Conservation (phyloP, 2,888 invertebrate genomes). For the Lithophane leautieri region DNA sequence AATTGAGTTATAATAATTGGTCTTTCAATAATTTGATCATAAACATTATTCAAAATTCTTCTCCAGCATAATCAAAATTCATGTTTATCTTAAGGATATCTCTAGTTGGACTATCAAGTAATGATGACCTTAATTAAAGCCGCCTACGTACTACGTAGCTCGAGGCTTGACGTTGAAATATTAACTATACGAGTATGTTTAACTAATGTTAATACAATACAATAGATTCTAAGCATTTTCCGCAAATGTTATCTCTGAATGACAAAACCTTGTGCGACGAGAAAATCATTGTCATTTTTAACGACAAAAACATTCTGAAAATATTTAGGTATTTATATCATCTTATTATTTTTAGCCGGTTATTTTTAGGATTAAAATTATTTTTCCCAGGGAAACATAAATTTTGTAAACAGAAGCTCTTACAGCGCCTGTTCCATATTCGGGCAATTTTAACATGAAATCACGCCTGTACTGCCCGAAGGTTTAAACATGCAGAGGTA, state of each 20-base stretch:
- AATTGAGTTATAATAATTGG: no score
- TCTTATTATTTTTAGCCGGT: not conserved
- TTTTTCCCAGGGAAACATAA: not conserved
- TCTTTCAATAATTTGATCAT: not conserved
- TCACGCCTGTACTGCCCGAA: no score
- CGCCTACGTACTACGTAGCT: slow-evolving; percentile 48
- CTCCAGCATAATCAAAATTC: slow-evolving; percentile 30
- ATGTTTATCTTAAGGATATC: slow-evolving; percentile 42
- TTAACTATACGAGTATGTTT: slow-evolving; percentile 26
- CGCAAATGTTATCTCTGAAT: slow-evolving; percentile 45
- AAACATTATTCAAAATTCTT: not conserved
- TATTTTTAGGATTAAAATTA: not conserved
- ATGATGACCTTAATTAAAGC: slow-evolving; percentile 60
- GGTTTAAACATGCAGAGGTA: no score
- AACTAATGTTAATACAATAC: slow-evolving; percentile 38
- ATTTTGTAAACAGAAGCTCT: not conserved
- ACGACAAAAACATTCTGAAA: not conserved
- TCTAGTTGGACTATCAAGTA: slow-evolving; percentile 37
- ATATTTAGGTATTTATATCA: not conserved
- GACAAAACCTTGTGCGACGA: slow-evolving; percentile 9
- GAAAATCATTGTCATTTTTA: slow-evolving; percentile 20
- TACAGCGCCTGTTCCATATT: not conserved
- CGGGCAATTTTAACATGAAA: not conserved
- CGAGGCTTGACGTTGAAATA: slow-evolving; percentile 14
- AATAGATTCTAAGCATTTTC: slow-evolving; percentile 46